Conservation (phyloP, 2,888 invertebrate species). For the Mythimna ferrago region DNA sequence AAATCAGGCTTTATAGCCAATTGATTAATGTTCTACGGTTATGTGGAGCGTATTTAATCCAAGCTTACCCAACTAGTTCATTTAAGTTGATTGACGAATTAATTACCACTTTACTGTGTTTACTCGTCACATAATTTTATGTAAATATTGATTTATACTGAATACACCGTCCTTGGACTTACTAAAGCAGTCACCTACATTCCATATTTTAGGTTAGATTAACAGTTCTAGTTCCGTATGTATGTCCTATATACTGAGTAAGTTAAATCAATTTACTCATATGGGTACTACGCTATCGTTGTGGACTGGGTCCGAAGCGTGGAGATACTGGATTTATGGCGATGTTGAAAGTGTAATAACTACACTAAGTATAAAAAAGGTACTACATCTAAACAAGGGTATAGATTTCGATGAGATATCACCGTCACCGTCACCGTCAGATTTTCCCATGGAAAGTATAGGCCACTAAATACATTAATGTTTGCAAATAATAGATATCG, state of each 20-base stretch:
- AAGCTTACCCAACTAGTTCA: neutral
- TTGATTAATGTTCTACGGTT: neutral
- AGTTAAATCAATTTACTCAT: neutral
- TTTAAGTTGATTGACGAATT: neutral
- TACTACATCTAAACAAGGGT: neutral
- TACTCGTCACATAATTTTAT: slow-evolving; percentile 9
- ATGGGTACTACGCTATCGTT: neutral
- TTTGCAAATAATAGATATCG: no score
- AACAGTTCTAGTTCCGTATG: slow-evolving; percentile 9
- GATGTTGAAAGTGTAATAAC: neutral
- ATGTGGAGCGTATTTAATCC: slow-evolving; percentile 5
- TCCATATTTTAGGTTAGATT: slow-evolving; percentile 18
- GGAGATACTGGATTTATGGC: neutral
- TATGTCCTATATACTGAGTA: slow-evolving; percentile 1
- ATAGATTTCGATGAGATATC: neutral
- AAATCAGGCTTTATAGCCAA: no score
- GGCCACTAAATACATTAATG: no score
- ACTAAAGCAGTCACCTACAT: slow-evolving; percentile 26
- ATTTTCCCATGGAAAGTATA: no score
- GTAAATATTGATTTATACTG: slow-evolving; percentile 31
- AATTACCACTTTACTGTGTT: neutral
- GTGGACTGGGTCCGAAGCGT: neutral
- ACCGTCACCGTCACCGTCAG: neutral
- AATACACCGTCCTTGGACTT: slow-evolving; percentile 16
- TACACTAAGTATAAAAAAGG: neutral